phyloP scores from a whole-genome alignment of 2,888 invertebrate species.

The Anticlea derivata region DNA sequence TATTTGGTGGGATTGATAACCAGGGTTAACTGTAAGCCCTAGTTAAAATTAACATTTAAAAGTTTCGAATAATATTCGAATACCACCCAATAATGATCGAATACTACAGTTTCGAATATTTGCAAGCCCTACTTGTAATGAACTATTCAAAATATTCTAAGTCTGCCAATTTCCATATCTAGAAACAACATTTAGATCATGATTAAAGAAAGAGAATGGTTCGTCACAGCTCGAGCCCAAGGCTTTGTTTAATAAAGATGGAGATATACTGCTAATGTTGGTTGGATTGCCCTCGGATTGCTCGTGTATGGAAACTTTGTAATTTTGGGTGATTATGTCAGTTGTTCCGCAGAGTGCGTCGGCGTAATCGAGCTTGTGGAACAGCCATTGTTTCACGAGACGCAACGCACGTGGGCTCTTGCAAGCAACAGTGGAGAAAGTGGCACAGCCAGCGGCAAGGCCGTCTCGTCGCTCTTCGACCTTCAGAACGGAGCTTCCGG shows the following conservation, averaged over 20 bases:
- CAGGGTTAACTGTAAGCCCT: no score
- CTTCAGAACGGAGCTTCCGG: constrained; percentile 71
- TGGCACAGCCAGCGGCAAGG: constrained; percentile 79
- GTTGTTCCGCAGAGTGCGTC: constrained; percentile 66
- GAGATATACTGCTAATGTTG: constrained; percentile 63
- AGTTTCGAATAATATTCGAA: no score
- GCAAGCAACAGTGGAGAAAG: constrained; percentile 69
- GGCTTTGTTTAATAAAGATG: constrained; percentile 67
- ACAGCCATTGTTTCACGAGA: constrained; percentile 65
- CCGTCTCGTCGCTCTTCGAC: constrained; percentile 69
- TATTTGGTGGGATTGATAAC: no score
- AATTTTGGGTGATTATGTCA: constrained; percentile 75
- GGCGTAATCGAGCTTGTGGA: constrained; percentile 60
- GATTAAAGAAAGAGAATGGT: constrained; percentile 66
- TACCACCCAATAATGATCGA: no score
- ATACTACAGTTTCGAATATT: no score
- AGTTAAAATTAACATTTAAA: no score
- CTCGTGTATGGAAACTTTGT: constrained; percentile 59
- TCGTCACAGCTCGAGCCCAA: constrained; percentile 67
- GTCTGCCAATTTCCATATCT: constrained; percentile 18
- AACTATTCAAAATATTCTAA: no score
- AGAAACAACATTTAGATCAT: constrained; percentile 37
- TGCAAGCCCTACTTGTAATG: no score
- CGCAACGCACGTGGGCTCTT: constrained; percentile 70
- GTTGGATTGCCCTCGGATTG: constrained; percentile 65